These are phyloP conservation scores for Portevinia maculata DNA, from an alignment of 2,888 invertebrate genomes.

Conservation along the genomic window DNA sequence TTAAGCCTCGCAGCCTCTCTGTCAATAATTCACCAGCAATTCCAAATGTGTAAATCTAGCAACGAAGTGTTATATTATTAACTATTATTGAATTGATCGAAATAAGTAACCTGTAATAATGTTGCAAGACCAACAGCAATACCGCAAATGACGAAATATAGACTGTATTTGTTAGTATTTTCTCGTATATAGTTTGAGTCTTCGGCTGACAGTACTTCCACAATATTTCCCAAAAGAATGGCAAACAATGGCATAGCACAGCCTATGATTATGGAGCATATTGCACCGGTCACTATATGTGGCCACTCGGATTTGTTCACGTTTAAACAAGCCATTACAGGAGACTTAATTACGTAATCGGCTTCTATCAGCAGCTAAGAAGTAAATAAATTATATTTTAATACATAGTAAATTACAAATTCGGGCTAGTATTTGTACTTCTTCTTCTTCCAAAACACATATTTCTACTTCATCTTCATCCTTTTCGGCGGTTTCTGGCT, in stretches of 20 bases:
- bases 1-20: conserved; percentile 86
- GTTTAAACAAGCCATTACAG: conserved; percentile 84
- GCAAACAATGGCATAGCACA: conserved; percentile 89
- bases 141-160: conserved; percentile 88
- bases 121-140: conserved; percentile 86
- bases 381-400: neutral
- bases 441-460: conserved; percentile 63
- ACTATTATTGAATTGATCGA: neutral
- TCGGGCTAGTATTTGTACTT: conserved; percentile 35
- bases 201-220: conserved; percentile 84
- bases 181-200: conserved; percentile 84
- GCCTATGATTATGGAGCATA: conserved; percentile 87
- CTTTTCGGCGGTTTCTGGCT: conserved; percentile 4
- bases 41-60: conserved; percentile 86
- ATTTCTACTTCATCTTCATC: conserved; percentile 65
- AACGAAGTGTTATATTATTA: conserved; percentile 46
- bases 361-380: conserved; percentile 30
- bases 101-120: conserved; percentile 86
- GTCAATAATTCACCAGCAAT: conserved; percentile 92
- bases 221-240: conserved; percentile 88
- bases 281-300: conserved; percentile 85
- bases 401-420: neutral
- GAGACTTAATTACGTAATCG: conserved; percentile 77
- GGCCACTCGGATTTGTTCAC: conserved; percentile 88
- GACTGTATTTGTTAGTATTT: conserved; percentile 85